phyloP scores from a whole-genome alignment of 37 sponge, comb jelly and placozoan species.

The Aplysina aerophoba region DNA sequence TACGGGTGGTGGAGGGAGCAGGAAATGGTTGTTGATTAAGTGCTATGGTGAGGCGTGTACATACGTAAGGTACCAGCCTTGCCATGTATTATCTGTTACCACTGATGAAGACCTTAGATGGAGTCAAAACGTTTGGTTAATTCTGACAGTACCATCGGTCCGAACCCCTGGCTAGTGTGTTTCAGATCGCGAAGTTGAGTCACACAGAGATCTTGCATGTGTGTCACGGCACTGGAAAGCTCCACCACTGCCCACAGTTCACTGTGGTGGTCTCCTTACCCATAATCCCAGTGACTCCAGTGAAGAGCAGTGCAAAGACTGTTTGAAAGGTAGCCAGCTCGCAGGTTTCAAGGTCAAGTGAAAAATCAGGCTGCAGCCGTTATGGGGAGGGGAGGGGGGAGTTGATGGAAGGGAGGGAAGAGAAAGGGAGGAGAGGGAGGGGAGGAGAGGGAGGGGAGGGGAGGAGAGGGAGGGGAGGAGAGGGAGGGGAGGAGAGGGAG shows the following conservation, averaged over 20 bases:
- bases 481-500: neutral
- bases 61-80: too few relatives aligned
- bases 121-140: too few relatives aligned
- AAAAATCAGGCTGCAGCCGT: neutral
- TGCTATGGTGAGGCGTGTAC: too few relatives aligned
- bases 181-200: too few relatives aligned
- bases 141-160: too few relatives aligned
- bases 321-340: constrained; percentile 47
- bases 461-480: neutral
- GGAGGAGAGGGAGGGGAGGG: neutral
- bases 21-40: too few relatives aligned
- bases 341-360: neutral
- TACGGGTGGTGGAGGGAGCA: too few relatives aligned
- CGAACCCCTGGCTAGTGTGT: too few relatives aligned
- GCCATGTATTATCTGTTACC: too few relatives aligned
- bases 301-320: constrained; percentile 97
- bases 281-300: constrained; percentile 96
- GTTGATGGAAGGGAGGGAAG: neutral
- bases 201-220: too few relatives aligned
- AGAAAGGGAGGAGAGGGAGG: neutral
- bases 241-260: neutral
- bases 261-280: constrained; percentile 48
- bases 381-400: neutral
- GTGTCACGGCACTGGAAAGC: too few relatives aligned
- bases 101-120: too few relatives aligned